A percentile compares a stretch with the other conserved stretches of the same genome.
These are phyloP conservation scores for Threskiornis aethiopicus DNA, from an alignment of 2,797 vertebrate genomes.

Conservation along the genomic window DNA sequence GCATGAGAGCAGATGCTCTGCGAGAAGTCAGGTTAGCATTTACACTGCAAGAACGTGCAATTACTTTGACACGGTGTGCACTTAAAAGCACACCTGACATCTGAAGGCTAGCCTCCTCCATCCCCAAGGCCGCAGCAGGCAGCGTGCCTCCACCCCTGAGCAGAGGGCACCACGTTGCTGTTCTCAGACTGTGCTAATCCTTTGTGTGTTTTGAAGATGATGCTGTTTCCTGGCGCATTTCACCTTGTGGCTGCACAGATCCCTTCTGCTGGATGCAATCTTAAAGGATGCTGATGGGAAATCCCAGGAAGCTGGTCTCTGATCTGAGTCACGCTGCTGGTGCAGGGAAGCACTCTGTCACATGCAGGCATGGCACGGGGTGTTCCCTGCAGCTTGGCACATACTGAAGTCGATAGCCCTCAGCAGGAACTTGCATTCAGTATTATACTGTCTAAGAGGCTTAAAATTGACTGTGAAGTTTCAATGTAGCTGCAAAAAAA, in stretches of 20 bases:
- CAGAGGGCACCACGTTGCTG: not conserved
- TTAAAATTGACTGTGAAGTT: conserved; percentile 40
- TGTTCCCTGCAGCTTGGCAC: conserved; percentile 22
- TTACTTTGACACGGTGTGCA: accelerated
- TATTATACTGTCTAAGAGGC: conserved; percentile 1
- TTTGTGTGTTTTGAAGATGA: not conserved
- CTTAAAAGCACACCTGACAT: not conserved
- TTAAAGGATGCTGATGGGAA: not conserved
- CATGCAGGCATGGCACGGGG: not conserved
- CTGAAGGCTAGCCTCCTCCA: not conserved
- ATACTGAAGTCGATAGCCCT: not conserved
- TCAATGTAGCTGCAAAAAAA: not conserved
- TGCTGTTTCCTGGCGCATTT: not conserved
- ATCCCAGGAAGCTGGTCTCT: not conserved
- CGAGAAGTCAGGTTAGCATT: not conserved
- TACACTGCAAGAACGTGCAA: not conserved
- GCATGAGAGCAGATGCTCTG: not conserved
- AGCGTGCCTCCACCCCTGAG: not conserved
- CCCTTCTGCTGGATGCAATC: not conserved
- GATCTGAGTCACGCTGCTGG: not conserved
- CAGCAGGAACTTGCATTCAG: conserved; percentile 25
- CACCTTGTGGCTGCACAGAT: not conserved
- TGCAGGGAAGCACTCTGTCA: not conserved
- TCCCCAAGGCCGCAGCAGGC: not conserved
- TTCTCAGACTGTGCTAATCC: not conserved